phyloP scores from a whole-genome alignment of 2,113 vertebrate species.

The human (Homo sapiens) region DNA sequence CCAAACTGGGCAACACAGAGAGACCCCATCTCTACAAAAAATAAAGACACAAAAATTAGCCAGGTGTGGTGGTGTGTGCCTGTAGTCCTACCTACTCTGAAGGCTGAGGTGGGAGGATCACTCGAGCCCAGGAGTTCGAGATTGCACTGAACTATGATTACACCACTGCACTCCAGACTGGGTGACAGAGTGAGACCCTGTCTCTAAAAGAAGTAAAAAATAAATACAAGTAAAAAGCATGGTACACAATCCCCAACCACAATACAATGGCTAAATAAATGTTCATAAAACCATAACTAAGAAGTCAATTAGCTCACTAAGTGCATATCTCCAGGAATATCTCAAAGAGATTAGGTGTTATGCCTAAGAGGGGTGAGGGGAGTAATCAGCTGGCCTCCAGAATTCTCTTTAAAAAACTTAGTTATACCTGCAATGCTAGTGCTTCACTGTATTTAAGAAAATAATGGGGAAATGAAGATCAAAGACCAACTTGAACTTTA shows the following conservation, averaged over 20 bases:
- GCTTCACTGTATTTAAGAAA: neutral
- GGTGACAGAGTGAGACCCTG: too few species aligned
- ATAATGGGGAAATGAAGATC: neutral
- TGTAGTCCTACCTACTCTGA: too few species aligned
- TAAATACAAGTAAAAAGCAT: neutral
- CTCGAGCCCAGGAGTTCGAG: too few species aligned
- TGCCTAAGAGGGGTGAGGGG: neutral
- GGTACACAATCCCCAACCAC: neutral
- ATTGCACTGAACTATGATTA: too few species aligned
- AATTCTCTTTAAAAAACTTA: neutral
- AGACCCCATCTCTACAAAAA: too few species aligned
- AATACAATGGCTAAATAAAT: neutral
- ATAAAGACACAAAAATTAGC: too few species aligned
- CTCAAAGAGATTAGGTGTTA: neutral
- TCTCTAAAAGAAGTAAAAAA: too few species aligned
- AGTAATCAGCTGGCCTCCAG: neutral
- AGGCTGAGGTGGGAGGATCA: too few species aligned
- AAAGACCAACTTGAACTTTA: slow-evolving; percentile 14
- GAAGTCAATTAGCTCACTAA: slow-evolving; percentile 26
- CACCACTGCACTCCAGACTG: too few species aligned
- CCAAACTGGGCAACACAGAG: too few species aligned
- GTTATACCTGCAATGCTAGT: neutral
- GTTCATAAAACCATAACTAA: neutral
- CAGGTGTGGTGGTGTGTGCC: too few species aligned
- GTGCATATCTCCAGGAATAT: neutral